These are phyloP conservation scores for Dermatophagoides farinae DNA, from an alignment of 1,140 invertebrate species.

Conservation along the genomic window DNA sequence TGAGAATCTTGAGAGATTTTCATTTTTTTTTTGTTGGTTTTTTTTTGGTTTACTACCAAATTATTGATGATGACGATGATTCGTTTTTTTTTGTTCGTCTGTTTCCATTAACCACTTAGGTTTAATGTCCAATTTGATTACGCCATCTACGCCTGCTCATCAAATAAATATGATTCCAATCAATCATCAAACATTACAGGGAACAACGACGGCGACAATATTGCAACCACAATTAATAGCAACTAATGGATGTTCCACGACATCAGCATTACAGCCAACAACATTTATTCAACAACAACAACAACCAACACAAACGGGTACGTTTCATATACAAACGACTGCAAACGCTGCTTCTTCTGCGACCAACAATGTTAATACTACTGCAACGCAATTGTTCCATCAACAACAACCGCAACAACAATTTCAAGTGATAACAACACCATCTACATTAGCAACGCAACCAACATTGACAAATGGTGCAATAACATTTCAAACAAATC, in stretches of 20 bases:
- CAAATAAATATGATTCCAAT: not conserved
- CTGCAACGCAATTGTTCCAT: not conserved
- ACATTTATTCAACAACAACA: not conserved
- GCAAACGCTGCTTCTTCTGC: not conserved
- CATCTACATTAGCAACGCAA: not conserved
- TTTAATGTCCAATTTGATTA: not conserved
- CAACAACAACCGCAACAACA: not conserved
- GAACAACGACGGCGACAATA: not conserved
- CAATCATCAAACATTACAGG: not conserved
- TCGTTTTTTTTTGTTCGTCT: no score
- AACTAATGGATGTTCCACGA: no score
- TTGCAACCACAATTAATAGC: not conserved
- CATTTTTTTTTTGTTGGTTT: not conserved
- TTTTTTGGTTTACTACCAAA: no score
- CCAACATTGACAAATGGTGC: not conserved
- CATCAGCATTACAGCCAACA: not conserved
- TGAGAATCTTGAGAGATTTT: no score
- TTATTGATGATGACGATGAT: no score
- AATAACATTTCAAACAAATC: not conserved
- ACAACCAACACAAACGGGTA: not conserved
- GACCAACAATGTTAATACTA: no score
- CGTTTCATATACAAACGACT: not conserved
- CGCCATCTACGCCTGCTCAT: no score
- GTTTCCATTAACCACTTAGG: no score
- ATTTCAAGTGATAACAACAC: not conserved